These are phyloP conservation scores for Enteromius unitaeniatus DNA, from an alignment of 2,797 vertebrate genomes.

Conservation along the genomic window DNA sequence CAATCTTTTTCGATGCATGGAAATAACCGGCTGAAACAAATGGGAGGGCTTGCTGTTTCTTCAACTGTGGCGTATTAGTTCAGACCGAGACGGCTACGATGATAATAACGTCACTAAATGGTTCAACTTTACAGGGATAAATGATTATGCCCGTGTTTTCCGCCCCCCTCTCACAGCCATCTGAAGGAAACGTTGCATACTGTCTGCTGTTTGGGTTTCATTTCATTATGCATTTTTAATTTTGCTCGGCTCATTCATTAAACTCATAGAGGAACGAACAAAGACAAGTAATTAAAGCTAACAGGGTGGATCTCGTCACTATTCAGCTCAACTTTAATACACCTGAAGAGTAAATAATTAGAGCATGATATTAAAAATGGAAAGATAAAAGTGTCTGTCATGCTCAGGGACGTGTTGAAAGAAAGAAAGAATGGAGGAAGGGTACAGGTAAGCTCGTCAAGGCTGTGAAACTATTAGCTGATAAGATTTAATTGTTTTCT, in stretches of 20 bases:
- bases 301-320: conserved; percentile 49
- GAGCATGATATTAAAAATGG: conserved; percentile 63
- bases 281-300: conserved; percentile 62
- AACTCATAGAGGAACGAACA: conserved; percentile 54
- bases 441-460: conserved; percentile 2
- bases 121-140: conserved; percentile 55
- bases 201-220: conserved; percentile 57
- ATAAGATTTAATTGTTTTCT: conserved; percentile 46
- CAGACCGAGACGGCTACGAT: conserved; percentile 46
- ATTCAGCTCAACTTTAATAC: conserved; percentile 59
- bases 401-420: conserved; percentile 10
- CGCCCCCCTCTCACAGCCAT: conserved; percentile 27
- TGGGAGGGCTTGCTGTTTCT: conserved; percentile 51
- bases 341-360: conserved; percentile 64
- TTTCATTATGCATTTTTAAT: conserved; percentile 61
- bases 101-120: conserved; percentile 52
- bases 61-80: conserved; percentile 54
- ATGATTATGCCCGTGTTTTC: conserved; percentile 57
- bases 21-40: conserved; percentile 53
- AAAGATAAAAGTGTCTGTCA: conserved; percentile 58
- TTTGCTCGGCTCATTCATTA: conserved; percentile 61
- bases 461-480: conserved; percentile 2
- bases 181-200: conserved; percentile 70
- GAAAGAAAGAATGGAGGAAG: neutral
- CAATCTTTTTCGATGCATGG: conserved; percentile 50